phyloP scores from a whole-genome alignment of 2,113 vertebrate species.

The Glareola pratincola region DNA sequence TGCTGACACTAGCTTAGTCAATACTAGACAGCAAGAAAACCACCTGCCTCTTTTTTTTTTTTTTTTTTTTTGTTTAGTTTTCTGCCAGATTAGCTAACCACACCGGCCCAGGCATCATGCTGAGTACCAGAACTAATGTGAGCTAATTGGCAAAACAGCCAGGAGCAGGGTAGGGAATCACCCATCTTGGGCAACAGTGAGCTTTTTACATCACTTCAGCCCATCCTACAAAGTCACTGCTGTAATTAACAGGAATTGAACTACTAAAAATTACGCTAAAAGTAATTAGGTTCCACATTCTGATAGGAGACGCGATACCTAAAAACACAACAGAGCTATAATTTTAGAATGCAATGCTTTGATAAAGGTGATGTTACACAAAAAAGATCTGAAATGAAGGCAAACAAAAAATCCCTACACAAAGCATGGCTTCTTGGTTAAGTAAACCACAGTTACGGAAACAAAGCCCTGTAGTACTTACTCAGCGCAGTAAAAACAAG shows the following conservation, averaged over 20 bases:
- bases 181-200: neutral
- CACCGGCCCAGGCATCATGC: accelerated
- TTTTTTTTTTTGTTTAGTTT: neutral
- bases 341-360: neutral
- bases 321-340: neutral
- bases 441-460: neutral
- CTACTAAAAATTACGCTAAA: neutral
- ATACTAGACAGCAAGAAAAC: neutral
- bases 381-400: neutral
- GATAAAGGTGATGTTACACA: neutral
- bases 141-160: neutral
- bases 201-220: neutral
- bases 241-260: neutral
- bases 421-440: neutral
- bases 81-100: neutral
- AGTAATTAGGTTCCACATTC: neutral
- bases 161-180: neutral
- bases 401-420: neutral
- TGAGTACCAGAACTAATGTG: accelerated
- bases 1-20: neutral
- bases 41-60: no score
- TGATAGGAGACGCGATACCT: neutral
- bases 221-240: neutral
- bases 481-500: accelerated
- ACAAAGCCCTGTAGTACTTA: neutral